A percentile compares a stretch with the other conserved stretches of the same genome.
Conservation (phyloP, 2,888 invertebrate species). For the Ernsta delagoae region DNA sequence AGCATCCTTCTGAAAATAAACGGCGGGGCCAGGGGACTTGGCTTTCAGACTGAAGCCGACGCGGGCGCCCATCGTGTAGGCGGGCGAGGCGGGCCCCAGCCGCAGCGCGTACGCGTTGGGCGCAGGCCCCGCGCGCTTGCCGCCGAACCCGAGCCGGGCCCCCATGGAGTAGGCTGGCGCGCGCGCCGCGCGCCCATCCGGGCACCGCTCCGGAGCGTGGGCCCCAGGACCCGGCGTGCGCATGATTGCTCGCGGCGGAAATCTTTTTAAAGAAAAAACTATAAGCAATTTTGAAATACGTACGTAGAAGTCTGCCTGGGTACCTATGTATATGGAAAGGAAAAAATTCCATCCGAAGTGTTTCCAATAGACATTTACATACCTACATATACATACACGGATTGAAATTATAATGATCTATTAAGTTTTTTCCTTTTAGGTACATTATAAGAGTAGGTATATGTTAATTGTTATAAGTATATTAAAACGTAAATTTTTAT, state of each 20-base stretch:
- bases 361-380: too few relatives aligned
- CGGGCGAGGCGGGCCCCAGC: slow-evolving; percentile 75
- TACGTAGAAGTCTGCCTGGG: too few relatives aligned
- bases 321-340: too few relatives aligned
- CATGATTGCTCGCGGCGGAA: slow-evolving; percentile 51
- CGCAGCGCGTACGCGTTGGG: slow-evolving; percentile 85
- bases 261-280: slow-evolving; percentile 45
- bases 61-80: slow-evolving; percentile 72
- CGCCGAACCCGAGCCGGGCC: slow-evolving; percentile 70
- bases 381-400: too few relatives aligned
- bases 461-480: too few relatives aligned
- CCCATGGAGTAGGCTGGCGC: slow-evolving; percentile 86
- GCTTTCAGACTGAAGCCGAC: slow-evolving; percentile 61
- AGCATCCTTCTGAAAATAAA: slow-evolving; percentile 75
- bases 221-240: slow-evolving; percentile 87
- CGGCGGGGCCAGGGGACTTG: slow-evolving; percentile 55
- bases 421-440: too few relatives aligned
- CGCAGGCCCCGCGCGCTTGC: slow-evolving; percentile 82
- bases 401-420: too few relatives aligned
- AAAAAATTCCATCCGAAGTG: too few relatives aligned
- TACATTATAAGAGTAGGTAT: too few relatives aligned
- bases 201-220: slow-evolving; percentile 85
- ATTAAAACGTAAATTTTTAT: too few relatives aligned
- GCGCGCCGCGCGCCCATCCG: slow-evolving; percentile 73
- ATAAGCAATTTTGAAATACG: too few relatives aligned